Evolutionary conservation across 30 jellyfish, hydroid and myxozoan species (phyloP).

Genomic region (Aurelia sp.): DNA sequence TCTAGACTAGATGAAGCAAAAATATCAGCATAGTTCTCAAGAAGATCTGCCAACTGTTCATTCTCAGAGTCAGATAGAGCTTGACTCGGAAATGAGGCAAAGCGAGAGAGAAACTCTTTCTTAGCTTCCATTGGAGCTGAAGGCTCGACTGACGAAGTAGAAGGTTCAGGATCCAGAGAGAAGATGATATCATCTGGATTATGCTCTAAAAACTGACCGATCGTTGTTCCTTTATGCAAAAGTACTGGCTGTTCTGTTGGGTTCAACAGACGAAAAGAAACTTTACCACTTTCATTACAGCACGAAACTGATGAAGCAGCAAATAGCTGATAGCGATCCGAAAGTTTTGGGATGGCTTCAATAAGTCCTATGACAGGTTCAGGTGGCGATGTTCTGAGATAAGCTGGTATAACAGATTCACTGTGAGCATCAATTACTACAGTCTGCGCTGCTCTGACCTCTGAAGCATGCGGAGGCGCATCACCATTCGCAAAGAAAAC

Average conservation of each 20-base stretch:
- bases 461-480: background rate
- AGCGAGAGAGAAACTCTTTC: background rate
- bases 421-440: background rate
- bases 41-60: slow-evolving; percentile 6
- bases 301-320: too few relatives aligned
- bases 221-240: background rate
- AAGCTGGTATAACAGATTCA: background rate
- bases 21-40: background rate
- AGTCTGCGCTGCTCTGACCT: background rate
- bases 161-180: too few relatives aligned
- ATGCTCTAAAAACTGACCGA: too few relatives aligned
- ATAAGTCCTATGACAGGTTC: too few relatives aligned
- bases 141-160: too few relatives aligned
- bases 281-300: slow-evolving; percentile 1
- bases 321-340: too few relatives aligned
- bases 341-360: too few relatives aligned
- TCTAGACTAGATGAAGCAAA: slow-evolving; percentile 5
- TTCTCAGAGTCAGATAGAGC: slow-evolving; percentile 2
- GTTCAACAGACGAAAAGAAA: background rate
- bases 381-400: too few relatives aligned
- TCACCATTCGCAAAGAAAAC: too few relatives aligned
- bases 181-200: too few relatives aligned
- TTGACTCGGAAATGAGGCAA: background rate
- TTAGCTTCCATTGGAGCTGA: too few relatives aligned
- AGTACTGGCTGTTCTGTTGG: background rate